Evolutionary conservation across 2,797 vertebrate species (phyloP), one percentile per base, ranked within the genome.

Genomic region (Gambelia wislizenii): DNA sequence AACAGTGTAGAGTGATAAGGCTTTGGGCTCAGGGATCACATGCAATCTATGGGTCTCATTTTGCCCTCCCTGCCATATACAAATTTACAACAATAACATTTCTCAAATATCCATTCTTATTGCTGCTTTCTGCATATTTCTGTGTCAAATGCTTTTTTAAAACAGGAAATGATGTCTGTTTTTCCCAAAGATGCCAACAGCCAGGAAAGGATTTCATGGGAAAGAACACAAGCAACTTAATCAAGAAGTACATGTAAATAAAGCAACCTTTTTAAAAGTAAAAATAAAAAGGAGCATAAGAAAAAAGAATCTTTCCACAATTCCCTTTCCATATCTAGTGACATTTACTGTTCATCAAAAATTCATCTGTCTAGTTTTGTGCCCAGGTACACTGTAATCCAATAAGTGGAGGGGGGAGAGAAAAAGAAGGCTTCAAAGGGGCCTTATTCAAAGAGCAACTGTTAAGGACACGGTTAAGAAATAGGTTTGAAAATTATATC

Each of bases 131-230:
- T n/a, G 12, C 27, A 14, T 77, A 10, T 69, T 54, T 42, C 33
- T 70, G 36, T 42, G 25, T 6, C 16, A 72, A 25, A 10, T 56
- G 54, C 9, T 36, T 27, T 47, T 36, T 16, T 22, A 9, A 36
- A 47, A 36, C 4, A 72, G 39, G 52, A 86, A 91, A 70, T 0
- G 18, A 6, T 22, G 75, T 0, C 1, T 81, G 18, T 76, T 42
- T 7, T 33, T 10, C 72, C 4, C 67, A 1, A 16, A 88, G 4
- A 2, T 76, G 42, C 22, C 49, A 78, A 39, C 77, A 86, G 83
- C n/a, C n/a, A 83, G 59, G 8, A 22, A 76, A 91, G 54, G 64
- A 78, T 52, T 61, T 92, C 25, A 85, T 56, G 18, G 77, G 64
- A 18, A 77, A 74, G 27, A 84, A 61, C 67, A 13, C 47, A 89